These are phyloP conservation scores for Melanostigma gelatinosum DNA, from an alignment of 2,113 vertebrate species.

Conservation along the genomic window DNA sequence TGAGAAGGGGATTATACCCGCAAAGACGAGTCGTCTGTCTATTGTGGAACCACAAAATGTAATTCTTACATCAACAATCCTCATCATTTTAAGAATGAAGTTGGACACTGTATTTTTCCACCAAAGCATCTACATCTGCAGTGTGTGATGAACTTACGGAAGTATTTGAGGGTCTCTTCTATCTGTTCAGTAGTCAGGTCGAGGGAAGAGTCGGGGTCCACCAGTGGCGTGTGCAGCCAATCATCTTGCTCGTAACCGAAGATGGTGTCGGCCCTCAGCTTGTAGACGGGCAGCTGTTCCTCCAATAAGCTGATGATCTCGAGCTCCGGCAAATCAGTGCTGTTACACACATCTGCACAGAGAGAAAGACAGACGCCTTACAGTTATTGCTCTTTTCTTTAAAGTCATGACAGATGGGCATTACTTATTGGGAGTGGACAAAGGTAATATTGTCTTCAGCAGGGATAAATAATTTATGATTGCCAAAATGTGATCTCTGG, in stretches of 20 bases:
- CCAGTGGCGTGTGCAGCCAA: constrained; percentile 96
- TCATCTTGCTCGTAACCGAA: constrained; percentile 98
- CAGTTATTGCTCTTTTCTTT: background rate
- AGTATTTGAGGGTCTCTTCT: constrained; percentile 98
- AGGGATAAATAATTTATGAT: background rate
- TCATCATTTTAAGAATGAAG: background rate
- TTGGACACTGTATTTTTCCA: background rate
- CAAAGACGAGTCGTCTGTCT: background rate
- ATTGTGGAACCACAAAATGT: background rate
- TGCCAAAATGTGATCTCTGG: background rate
- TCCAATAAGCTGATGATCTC: constrained; percentile 99
- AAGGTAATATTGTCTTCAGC: background rate
- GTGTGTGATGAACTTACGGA: constrained; percentile 87
- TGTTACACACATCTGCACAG: constrained; percentile 95
- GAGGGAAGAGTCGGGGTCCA: constrained; percentile 88
- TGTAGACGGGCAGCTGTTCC: constrained; percentile 97
- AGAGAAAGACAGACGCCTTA: constrained; percentile 24
- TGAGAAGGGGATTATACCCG: background rate
- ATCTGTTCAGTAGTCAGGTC: constrained; percentile 96
- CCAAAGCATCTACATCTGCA: background rate
- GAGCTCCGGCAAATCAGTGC: constrained; percentile 97
- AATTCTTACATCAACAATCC: background rate
- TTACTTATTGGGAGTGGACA: background rate
- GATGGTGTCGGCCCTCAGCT: constrained; percentile 96
- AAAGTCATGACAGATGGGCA: background rate